Percentiles rank a stretch among this genome's conserved stretches.
phyloP scores from a whole-genome alignment of 2,888 invertebrate genomes.

The Athalia circularis region DNA sequence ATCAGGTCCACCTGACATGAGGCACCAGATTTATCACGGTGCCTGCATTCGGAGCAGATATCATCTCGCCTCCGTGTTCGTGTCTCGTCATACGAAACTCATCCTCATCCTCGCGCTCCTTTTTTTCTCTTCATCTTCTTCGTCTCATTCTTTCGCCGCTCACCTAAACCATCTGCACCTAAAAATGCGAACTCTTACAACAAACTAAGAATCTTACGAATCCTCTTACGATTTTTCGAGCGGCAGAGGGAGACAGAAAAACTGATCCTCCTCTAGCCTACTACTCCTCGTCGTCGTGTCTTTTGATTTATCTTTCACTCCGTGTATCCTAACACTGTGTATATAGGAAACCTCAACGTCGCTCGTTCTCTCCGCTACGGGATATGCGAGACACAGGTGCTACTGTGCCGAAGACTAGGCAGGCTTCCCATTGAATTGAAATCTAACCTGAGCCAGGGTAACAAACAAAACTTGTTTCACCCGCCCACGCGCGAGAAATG shows the following conservation, averaged over 20 bases:
- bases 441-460: constrained; percentile 30
- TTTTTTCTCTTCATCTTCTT: neutral
- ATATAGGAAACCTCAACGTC: too few species aligned
- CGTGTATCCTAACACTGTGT: too few species aligned
- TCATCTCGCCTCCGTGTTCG: constrained; percentile 67
- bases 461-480: constrained; percentile 37
- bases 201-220: too few species aligned
- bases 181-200: too few species aligned
- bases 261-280: too few species aligned
- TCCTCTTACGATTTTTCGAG: neutral
- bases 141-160: neutral
- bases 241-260: neutral
- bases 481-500: constrained; percentile 32
- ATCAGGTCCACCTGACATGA: constrained; percentile 63
- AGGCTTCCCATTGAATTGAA: constrained; percentile 37
- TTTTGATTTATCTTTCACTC: too few species aligned
- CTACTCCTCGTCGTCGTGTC: too few species aligned
- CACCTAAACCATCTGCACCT: neutral
- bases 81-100: constrained; percentile 64
- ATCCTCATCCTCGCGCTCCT: constrained; percentile 51
- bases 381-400: constrained; percentile 23
- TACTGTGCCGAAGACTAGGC: constrained; percentile 24
- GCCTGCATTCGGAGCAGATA: constrained; percentile 67
- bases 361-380: too few species aligned
- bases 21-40: constrained; percentile 70